These are phyloP conservation scores for Drosophila affinis DNA, from an alignment of 2,888 invertebrate species.

Conservation along the genomic window DNA sequence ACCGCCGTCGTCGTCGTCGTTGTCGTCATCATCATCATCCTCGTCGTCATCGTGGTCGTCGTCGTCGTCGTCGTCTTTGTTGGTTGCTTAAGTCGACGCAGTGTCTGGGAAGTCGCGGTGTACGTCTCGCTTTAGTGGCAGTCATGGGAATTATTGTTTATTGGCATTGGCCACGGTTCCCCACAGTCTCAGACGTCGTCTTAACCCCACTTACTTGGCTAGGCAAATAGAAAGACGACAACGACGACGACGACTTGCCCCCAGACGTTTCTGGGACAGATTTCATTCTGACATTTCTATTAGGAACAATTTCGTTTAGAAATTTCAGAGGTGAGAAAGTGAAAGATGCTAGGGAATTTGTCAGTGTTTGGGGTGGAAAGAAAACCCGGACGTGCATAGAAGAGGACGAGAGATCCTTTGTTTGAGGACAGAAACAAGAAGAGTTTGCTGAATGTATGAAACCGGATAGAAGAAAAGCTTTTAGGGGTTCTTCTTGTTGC, in stretches of 20 bases:
- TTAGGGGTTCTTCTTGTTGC: no score
- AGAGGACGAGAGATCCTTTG: no score
- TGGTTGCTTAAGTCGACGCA: conserved; percentile 50
- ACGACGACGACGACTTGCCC: conserved; percentile 14
- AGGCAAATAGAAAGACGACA: conserved; percentile 41
- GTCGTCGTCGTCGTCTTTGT: conserved; percentile 45
- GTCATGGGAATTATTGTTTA: conserved; percentile 81
- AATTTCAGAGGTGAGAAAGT: conserved; percentile 31
- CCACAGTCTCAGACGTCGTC: conserved; percentile 45
- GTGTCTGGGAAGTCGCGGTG: conserved; percentile 79
- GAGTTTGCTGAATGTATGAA: no score
- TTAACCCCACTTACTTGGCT: conserved; percentile 25
- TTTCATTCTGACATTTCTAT: conserved; percentile 49
- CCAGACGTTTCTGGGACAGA: conserved; percentile 46
- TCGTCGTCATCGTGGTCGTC: conserved; percentile 17
- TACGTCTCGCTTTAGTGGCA: conserved; percentile 75
- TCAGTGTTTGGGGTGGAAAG: not conserved
- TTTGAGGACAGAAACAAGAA: no score
- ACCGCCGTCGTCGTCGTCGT: conserved; percentile 64
- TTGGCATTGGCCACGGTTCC: conserved; percentile 76
- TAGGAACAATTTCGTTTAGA: conserved; percentile 24
- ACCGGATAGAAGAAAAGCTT: no score
- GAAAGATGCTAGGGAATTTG: not conserved
- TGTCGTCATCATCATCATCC: conserved; percentile 46
- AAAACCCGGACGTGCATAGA: not conserved